Evolutionary conservation across 53 echinoderm and acorn worm species (phyloP).

Genomic region (Echinometra lucunter): DNA sequence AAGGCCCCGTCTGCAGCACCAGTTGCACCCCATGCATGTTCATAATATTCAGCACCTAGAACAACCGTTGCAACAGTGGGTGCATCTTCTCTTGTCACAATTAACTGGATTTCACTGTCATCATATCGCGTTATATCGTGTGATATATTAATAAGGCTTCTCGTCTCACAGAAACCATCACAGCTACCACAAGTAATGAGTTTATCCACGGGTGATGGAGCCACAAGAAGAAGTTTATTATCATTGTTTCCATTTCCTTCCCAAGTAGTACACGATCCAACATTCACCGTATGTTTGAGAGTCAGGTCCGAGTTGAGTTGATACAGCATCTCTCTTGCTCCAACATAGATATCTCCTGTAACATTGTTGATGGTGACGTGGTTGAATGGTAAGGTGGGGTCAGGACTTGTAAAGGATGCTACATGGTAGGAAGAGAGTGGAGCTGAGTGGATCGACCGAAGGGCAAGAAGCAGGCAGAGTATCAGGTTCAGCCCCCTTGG

Average conservation of each 20-base stretch:
- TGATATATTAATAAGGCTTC: not conserved
- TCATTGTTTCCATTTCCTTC: not conserved
- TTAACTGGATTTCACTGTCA: not conserved
- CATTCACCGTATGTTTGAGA: not conserved
- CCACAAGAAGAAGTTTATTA: conserved; percentile 40
- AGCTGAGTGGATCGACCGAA: not conserved
- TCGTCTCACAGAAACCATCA: conserved; percentile 33
- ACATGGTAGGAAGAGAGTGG: conserved; percentile 50
- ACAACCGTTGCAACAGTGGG: conserved; percentile 3
- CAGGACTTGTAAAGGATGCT: conserved; percentile 22
- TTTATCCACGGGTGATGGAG: conserved; percentile 15
- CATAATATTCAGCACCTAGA: not conserved
- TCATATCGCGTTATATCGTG: not conserved
- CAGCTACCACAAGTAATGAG: conserved; percentile 33
- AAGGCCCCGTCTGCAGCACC: not conserved
- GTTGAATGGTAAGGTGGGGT: conserved; percentile 49
- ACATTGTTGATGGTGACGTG: conserved; percentile 28
- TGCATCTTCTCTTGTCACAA: not conserved
- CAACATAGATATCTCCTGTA: conserved; percentile 64
- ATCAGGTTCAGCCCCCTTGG: no score
- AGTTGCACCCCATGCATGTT: not conserved
- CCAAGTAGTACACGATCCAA: not conserved
- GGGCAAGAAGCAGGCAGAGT: no score
- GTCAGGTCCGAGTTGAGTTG: conserved; percentile 28
- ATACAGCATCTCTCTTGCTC: conserved; percentile 14